Evolutionary conservation across 2,888 invertebrate genomes (phyloP), one percentile per base, ranked within the genome.

Genomic region (Stenodera caucasica): DNA sequence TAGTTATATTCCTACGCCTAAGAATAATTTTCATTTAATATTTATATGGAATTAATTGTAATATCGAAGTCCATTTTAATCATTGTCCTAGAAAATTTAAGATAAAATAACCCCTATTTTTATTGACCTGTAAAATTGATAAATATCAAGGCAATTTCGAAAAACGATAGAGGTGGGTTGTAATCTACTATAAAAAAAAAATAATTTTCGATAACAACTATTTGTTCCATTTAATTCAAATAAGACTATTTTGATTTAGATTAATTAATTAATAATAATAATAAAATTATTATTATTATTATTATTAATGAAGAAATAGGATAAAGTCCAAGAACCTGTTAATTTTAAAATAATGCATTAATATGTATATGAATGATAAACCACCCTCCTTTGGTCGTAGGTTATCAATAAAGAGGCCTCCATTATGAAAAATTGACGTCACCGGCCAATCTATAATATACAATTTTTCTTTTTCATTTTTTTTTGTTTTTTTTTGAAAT

Each of bases 311-410:
- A 40, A 40, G 18, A 40, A 40, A 40, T 40, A 45, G 53, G 65
- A 64, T 68, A 64, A 68, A 71, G 70, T 70, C 70, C 69, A 69
- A 69, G 70, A 70, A 70, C 70, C 70, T 64, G 64, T 54, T 49
- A 26, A 33, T 40, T 40, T 26, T 26, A 40, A 40, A 40, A 40
- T 40, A 40, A 40, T 18, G 18, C 40, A 40, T 32, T 62, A 66
- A 67, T 62, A 56, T 66, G 62, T 60, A 65, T 58, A 62, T 58
- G 57, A 58, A 61, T 58, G 50, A 70, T 70, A 70, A 70, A 57
- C 65, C 65, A 61, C 61, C 65, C 68, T 40, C 40, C 66, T 57
- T 35, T 57, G 64, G 69, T 69, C 69, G 57, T 30, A 35, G 67
- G 67, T 68, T 68, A 68, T 67, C 68, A 55, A 55, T 52, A 54